A percentile compares a stretch with the other conserved stretches of the same genome.
These are phyloP conservation scores for Urophycis tenuis DNA, from an alignment of 2,797 vertebrate genomes.

Conservation along the genomic window DNA sequence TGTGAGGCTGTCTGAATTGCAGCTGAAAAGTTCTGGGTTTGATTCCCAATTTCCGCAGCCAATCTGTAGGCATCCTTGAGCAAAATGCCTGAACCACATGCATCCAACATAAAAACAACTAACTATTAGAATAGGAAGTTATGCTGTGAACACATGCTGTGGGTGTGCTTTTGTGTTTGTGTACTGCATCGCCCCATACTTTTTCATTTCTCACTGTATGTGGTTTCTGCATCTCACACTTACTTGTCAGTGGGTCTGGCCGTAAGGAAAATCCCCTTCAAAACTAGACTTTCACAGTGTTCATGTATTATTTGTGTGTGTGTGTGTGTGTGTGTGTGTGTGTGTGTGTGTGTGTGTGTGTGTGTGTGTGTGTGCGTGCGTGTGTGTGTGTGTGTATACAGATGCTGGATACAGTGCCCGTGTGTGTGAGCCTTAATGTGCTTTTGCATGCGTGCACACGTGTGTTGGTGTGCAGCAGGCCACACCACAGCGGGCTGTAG, in stretches of 20 bases:
- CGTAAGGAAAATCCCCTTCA: background rate
- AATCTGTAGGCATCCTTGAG: background rate
- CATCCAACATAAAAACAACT: background rate
- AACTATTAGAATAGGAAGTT: no score
- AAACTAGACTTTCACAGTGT: background rate
- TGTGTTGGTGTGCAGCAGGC: background rate
- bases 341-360: background rate
- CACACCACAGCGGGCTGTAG: background rate
- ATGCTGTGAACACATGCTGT: no score
- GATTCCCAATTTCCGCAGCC: background rate
- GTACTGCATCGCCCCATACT: background rate
- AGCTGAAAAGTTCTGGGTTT: background rate
- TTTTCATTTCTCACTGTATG: background rate
- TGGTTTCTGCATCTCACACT: background rate
- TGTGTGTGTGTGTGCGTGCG: background rate
- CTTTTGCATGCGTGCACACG: background rate
- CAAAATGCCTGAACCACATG: background rate
- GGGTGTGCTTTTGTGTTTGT: background rate
- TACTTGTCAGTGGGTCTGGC: background rate
- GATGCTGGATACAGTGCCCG: background rate
- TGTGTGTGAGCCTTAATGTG: slow-evolving; percentile 3
- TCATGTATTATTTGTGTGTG: slow-evolving; percentile 4
- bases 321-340: background rate
- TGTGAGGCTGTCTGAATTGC: background rate
- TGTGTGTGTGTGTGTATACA: slow-evolving; percentile 11